A percentile compares a stretch with the other conserved stretches of the same genome.
These are phyloP conservation scores for Pollenia angustigena DNA, from an alignment of 2,888 invertebrate genomes.

Conservation along the genomic window DNA sequence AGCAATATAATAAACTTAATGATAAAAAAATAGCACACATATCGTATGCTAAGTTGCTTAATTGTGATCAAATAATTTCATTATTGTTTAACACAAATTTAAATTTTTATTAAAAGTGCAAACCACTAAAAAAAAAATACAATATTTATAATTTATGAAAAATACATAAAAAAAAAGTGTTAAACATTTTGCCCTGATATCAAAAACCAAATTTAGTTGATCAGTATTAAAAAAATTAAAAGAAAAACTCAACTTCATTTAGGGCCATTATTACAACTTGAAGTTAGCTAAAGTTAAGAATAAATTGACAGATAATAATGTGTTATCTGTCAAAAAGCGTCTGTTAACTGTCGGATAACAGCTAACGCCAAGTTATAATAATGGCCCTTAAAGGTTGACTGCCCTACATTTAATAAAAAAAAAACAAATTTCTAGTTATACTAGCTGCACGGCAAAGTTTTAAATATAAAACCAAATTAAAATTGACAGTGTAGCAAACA, in stretches of 20 bases:
- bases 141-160: conserved; percentile 34
- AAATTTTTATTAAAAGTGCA: conserved; percentile 47
- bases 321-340: too few relatives aligned
- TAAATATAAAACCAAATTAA: conserved; percentile 71
- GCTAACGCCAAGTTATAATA: too few relatives aligned
- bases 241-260: conserved; percentile 27
- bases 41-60: conserved; percentile 19
- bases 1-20: conserved; percentile 7
- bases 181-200: background rate
- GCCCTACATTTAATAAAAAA: conserved; percentile 2
- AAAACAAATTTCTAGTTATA: conserved; percentile 10
- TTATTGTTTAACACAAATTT: conserved; percentile 28
- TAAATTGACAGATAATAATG: too few relatives aligned
- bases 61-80: conserved; percentile 12
- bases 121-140: conserved; percentile 34
- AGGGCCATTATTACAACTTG: too few relatives aligned
- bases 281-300: too few relatives aligned
- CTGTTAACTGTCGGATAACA: too few relatives aligned
- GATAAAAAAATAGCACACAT: conserved; percentile 28
- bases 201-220: background rate
- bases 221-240: conserved; percentile 6
- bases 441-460: conserved; percentile 71
- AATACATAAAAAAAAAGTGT: conserved; percentile 1
- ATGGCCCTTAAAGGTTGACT: too few relatives aligned
- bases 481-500: conserved; percentile 72